Conservation (phyloP, 2,888 invertebrate species). For the Pyrrhia umbra region DNA sequence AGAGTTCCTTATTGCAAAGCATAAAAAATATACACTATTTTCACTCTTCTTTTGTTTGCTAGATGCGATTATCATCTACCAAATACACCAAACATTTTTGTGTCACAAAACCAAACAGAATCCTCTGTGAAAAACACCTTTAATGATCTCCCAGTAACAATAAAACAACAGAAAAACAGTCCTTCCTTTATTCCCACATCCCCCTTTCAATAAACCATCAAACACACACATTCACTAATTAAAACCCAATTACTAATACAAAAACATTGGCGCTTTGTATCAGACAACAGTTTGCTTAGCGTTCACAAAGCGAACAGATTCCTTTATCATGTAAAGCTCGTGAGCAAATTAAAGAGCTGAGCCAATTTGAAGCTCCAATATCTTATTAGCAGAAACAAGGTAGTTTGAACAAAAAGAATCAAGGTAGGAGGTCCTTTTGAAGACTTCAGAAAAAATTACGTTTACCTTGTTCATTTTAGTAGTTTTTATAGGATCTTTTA, state of each 20-base stretch:
- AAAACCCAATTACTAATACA: slow-evolving; percentile 55
- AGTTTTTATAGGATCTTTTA: too few species aligned
- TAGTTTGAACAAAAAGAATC: slow-evolving; percentile 24
- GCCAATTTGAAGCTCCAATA: slow-evolving; percentile 53
- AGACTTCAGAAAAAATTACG: slow-evolving; percentile 13
- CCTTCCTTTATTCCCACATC: background rate
- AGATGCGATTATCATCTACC: too few species aligned
- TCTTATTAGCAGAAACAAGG: slow-evolving; percentile 43
- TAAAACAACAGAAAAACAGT: background rate
- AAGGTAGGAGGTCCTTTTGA: background rate
- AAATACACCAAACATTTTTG: background rate
- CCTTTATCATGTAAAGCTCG: slow-evolving; percentile 62
- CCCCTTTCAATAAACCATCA: slow-evolving; percentile 18
- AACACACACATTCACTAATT: slow-evolving; percentile 52
- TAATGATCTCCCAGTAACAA: background rate
- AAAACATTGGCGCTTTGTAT: slow-evolving; percentile 55
- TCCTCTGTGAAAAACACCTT: background rate
- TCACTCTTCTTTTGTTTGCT: too few species aligned
- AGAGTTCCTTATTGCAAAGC: too few species aligned
- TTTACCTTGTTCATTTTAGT: background rate
- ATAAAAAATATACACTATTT: too few species aligned
- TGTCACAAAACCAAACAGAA: background rate
- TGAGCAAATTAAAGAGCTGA: slow-evolving; percentile 55
- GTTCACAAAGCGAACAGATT: slow-evolving; percentile 48
- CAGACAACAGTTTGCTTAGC: slow-evolving; percentile 49